Base-by-base conservation (phyloP, 1,140 invertebrate species). In the Elymnias hypermnestra region DNA sequence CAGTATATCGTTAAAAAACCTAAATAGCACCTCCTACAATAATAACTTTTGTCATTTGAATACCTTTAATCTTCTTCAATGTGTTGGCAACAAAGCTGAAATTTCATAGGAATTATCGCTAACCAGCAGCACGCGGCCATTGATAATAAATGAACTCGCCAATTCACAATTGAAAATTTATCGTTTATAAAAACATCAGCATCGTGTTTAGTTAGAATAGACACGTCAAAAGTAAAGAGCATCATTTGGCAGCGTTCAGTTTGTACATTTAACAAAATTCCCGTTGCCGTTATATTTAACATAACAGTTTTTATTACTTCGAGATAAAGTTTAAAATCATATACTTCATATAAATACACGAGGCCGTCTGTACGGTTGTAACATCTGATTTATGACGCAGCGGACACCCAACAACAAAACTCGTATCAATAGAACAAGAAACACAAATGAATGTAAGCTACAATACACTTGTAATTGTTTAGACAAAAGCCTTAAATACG, bases 381-480 rank as follows among this genome's bases (percentile, higher is more conserved):
- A 63, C 53, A 45, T 58, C 60, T 83, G 79, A 83, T 83, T 83
- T 81, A 83, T 83, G 76, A 72, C 73, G 69, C 68, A 69, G 71
- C 72, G 66, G 61, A 77, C 72, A 78, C 69, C 68, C 67, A 72
- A 43, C 58, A 71, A 76, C 78, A 81, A 77, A 71, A 70, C 67
- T 51, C 49, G 56, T 59, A 65, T 79, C 71, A 78, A 83, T 72
- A 76, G 71, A 69, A 76, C 70, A 77, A 83, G 73, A 64, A 73
- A 78, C 69, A 70, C 58, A 78, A 82, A 83, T 81, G 79, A 81
- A 73, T 72, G 65, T 58, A 59, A 59, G 53, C 62, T 73, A 83
- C 79, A 81, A 81, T 78, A 70, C 71, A 62, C 48, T 40, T 60
- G 64, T 83, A 81, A 81, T 83, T 83, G 79, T 83, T 83, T 81